These are phyloP conservation scores for Corvus cornix DNA, from an alignment of 2,113 vertebrate genomes.

Conservation along the genomic window DNA sequence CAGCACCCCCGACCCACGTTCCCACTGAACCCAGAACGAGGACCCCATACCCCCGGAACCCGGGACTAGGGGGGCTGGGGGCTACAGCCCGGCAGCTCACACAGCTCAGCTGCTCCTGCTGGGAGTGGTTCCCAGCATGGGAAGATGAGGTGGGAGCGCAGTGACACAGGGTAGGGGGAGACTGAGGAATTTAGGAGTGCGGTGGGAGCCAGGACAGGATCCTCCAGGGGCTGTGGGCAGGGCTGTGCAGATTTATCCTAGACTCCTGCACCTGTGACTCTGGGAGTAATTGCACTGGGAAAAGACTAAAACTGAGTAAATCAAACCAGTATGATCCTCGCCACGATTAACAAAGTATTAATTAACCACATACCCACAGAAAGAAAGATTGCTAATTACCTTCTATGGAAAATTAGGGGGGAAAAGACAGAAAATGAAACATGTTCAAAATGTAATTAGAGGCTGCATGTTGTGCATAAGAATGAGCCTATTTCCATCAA, in stretches of 20 bases:
- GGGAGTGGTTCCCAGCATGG: neutral
- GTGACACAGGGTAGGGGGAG: neutral
- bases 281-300: neutral
- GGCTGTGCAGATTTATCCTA: neutral
- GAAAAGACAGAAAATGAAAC: conserved; percentile 23
- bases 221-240: neutral
- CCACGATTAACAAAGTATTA: conserved; percentile 1
- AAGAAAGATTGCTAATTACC: conserved; percentile 39
- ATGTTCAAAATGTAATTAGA: conserved; percentile 48
- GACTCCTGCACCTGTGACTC: neutral
- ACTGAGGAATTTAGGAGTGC: neutral
- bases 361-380: conserved; percentile 30
- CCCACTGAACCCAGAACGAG: neutral
- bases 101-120: neutral
- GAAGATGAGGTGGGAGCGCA: too few species aligned
- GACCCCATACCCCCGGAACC: too few species aligned
- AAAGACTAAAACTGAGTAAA: neutral
- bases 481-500: conserved; percentile 2
- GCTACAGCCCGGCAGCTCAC: neutral
- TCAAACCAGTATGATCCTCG: neutral
- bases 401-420: neutral
- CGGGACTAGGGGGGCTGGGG: accelerated
- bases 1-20: accelerated
- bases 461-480: neutral
- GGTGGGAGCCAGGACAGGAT: neutral